A percentile compares a stretch with the other conserved stretches of the same genome.
phyloP scores from a whole-genome alignment of 2,113 vertebrate genomes.

The Grammomys dolichurus region DNA sequence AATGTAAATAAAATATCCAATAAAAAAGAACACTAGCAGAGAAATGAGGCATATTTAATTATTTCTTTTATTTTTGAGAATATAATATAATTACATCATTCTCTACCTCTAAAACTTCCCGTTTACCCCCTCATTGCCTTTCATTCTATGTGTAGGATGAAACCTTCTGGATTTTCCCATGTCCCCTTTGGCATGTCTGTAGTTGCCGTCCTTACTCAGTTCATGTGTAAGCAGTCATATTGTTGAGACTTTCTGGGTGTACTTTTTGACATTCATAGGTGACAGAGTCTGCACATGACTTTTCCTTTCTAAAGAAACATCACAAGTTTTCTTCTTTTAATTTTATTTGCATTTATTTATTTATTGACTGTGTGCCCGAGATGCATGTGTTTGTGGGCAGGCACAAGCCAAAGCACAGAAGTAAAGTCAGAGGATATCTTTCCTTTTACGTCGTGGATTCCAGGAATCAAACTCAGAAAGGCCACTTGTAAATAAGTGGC shows the following conservation, averaged over 20 bases:
- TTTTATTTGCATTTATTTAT: neutral
- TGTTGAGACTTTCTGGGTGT: neutral
- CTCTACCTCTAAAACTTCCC: neutral
- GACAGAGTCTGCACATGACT: neutral
- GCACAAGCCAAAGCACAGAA: neutral
- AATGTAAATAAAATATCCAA: too few relatives aligned
- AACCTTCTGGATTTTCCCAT: neutral
- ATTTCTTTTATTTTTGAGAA: neutral
- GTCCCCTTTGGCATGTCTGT: too few relatives aligned
- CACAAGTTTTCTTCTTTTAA: neutral
- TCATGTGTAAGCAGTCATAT: neutral
- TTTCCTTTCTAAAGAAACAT: conserved; percentile 61
- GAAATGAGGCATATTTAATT: conserved; percentile 11
- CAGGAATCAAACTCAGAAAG: neutral
- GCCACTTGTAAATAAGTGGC: neutral
- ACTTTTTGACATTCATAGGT: neutral
- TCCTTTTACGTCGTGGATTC: neutral
- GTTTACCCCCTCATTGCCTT: too few relatives aligned
- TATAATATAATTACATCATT: neutral
- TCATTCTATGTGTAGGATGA: neutral
- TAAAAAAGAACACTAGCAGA: neutral
- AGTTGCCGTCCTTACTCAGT: neutral
- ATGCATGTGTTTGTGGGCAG: neutral
- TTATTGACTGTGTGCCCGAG: too few relatives aligned
- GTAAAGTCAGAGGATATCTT: neutral